phyloP scores from a whole-genome alignment of 2,888 invertebrate genomes.

The Agapetus fuscipes region DNA sequence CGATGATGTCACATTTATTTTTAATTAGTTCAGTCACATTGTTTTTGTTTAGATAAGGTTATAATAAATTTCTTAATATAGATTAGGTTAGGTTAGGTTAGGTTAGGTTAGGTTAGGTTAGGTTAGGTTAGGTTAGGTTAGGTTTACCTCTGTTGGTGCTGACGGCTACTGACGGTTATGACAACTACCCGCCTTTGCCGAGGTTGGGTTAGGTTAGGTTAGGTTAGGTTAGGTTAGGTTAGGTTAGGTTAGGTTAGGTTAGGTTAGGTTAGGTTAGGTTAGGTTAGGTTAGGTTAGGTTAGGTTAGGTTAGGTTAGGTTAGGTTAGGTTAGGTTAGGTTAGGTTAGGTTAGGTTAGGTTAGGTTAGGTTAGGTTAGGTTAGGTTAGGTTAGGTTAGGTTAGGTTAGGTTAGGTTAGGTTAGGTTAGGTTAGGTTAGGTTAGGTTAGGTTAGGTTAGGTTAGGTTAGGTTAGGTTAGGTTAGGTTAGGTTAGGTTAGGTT shows the following conservation, averaged over 20 bases:
- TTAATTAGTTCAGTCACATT: too few species aligned
- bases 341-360: conserved; percentile 11
- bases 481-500: not conserved
- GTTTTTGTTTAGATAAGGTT: too few species aligned
- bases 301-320: conserved; percentile 20
- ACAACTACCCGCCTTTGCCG: too few species aligned
- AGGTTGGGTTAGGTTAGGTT: conserved; percentile 18
- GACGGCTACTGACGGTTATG: too few species aligned
- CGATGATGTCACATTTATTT: too few species aligned
- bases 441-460: conserved; percentile 17
- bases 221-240: conserved; percentile 16
- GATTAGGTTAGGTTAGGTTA: conserved; percentile 12
- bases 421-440: conserved; percentile 15
- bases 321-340: conserved; percentile 12
- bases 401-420: conserved; percentile 8
- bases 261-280: conserved; percentile 21
- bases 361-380: conserved; percentile 8
- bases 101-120: conserved; percentile 12
- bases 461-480: conserved; percentile 12
- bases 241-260: conserved; percentile 21
- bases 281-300: conserved; percentile 19
- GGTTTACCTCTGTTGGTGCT: too few species aligned
- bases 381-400: not conserved
- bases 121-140: conserved; percentile 11
- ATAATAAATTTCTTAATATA: too few species aligned